A percentile compares a stretch with the other conserved stretches of the same genome.
Conservation (phyloP, 2,113 vertebrate species). For the Hypocryptadius cinnamomeus region DNA sequence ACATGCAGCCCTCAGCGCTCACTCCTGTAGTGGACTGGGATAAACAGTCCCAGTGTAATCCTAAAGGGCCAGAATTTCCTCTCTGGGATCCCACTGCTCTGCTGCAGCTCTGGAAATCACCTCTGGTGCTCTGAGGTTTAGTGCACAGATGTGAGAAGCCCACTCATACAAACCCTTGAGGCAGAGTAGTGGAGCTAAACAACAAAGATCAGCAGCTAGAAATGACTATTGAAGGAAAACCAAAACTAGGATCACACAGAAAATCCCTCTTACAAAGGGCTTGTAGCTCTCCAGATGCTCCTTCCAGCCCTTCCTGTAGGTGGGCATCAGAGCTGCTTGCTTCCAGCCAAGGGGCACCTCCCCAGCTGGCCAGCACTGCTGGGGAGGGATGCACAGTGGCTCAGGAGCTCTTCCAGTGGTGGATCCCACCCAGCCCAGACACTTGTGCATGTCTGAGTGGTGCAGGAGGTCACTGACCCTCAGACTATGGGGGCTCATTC, state of each 20-base stretch:
- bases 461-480: background rate
- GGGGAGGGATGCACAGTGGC: background rate
- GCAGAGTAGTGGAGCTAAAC: background rate
- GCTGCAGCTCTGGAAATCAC: background rate
- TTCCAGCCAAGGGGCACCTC: background rate
- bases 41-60: background rate
- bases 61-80: accelerated
- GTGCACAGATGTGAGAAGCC: background rate
- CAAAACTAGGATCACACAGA: background rate
- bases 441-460: background rate
- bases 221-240: background rate
- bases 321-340: background rate
- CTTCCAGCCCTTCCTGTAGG: background rate
- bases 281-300: background rate
- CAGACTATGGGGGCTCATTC: background rate
- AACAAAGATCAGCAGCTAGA: background rate
- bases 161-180: background rate
- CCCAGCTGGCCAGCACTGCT: background rate
- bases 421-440: background rate
- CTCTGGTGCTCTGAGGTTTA: background rate
- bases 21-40: background rate
- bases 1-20: background rate
- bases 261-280: background rate
- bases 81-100: background rate
- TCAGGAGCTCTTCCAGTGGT: background rate